Conservation (phyloP, 2,888 invertebrate genomes). For the Ormyrus nitidulus region DNA sequence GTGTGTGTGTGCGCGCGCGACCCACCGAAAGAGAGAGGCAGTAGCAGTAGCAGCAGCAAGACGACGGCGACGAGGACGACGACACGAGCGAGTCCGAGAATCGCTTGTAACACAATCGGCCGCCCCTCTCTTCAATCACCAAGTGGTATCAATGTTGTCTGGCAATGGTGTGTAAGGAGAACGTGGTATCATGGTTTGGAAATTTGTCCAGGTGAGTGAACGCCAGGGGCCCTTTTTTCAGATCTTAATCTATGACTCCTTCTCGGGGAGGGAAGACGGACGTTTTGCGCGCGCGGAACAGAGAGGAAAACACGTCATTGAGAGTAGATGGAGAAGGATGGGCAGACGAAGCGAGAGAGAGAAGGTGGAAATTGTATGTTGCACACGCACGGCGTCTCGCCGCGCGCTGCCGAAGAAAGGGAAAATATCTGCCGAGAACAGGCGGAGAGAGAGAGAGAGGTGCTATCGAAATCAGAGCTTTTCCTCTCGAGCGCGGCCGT, state of each 20-base stretch:
- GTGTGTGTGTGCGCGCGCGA: slow-evolving; percentile 29
- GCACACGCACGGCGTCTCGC: slow-evolving; percentile 35
- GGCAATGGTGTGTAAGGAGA: slow-evolving; percentile 98
- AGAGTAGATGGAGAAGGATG: slow-evolving; percentile 19
- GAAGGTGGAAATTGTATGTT: slow-evolving; percentile 27
- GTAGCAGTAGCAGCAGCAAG: slow-evolving; percentile 6
- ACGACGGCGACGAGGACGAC: slow-evolving; percentile 21
- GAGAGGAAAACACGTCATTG: slow-evolving; percentile 41
- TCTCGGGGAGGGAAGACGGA: not conserved
- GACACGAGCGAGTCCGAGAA: slow-evolving; percentile 39
- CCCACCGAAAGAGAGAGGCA: slow-evolving; percentile 9
- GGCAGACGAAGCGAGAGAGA: not conserved
- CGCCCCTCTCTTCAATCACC: slow-evolving; percentile 45
- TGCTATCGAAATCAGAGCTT: too few species aligned
- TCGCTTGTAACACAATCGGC: slow-evolving; percentile 43
- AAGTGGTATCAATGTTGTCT: slow-evolving; percentile 78
- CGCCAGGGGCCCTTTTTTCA: not conserved
- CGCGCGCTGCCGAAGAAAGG: not conserved
- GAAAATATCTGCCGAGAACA: not conserved
- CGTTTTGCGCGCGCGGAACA: not conserved
- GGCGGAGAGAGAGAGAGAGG: not conserved
- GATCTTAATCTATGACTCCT: not conserved
- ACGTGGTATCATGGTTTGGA: slow-evolving; percentile 98
- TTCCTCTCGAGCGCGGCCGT: too few species aligned
- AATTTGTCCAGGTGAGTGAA: slow-evolving; percentile 77